Evolutionary conservation across 2,113 vertebrate species (phyloP).

Genomic region (Herpailurus yagouaroundi): DNA sequence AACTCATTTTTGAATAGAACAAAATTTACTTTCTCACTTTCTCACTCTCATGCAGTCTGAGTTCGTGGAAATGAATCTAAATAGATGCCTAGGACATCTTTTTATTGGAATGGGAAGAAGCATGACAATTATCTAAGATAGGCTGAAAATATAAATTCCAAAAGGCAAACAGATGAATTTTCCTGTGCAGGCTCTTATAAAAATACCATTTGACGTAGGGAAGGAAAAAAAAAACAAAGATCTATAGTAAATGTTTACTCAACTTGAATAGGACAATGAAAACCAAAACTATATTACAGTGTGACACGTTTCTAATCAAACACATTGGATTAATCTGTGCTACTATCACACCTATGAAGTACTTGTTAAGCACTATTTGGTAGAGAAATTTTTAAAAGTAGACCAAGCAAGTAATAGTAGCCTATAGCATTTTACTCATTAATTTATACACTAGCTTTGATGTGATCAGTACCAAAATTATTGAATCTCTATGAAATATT

Average conservation of each 20-base stretch:
- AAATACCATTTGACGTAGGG: neutral
- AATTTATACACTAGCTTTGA: neutral
- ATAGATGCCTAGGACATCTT: neutral
- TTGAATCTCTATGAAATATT: neutral
- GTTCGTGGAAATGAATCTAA: neutral
- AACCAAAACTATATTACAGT: neutral
- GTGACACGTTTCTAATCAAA: neutral
- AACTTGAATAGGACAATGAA: neutral
- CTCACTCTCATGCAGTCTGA: neutral
- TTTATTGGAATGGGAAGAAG: conserved; percentile 13
- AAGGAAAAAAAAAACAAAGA: neutral
- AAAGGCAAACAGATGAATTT: conserved; percentile 8
- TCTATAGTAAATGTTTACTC: neutral
- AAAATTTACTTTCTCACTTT: neutral
- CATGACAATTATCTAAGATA: conserved; percentile 1
- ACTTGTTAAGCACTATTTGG: neutral
- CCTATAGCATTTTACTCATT: neutral
- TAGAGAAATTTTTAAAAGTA: neutral
- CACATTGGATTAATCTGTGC: neutral
- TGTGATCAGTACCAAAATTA: neutral
- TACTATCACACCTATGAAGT: neutral
- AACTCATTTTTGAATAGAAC: neutral
- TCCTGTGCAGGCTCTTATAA: neutral
- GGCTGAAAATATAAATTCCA: conserved; percentile 2
- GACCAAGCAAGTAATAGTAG: neutral